Evolutionary conservation across 2,113 vertebrate genomes (phyloP), one percentile per base, ranked within the genome.

Genomic region (Micronycteris hirsuta): DNA sequence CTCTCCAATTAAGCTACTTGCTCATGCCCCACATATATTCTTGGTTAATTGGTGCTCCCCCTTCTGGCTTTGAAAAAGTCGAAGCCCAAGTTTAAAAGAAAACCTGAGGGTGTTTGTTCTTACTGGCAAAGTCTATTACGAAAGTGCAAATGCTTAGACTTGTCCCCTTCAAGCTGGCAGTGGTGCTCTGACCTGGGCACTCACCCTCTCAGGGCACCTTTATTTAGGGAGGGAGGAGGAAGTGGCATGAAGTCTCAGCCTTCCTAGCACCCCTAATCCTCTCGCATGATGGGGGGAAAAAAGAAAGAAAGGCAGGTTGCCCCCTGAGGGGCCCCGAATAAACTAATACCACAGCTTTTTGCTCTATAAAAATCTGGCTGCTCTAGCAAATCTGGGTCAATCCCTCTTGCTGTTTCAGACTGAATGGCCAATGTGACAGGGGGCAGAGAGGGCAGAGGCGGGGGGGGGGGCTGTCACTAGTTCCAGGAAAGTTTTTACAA

Each of bases 61-160:
- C 76, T 96, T 71, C 86, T 93, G 96, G 86, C 76, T 96, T 76
- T 61, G 78, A 91, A 65, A 74, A 91, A 76, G 76, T 24, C 36
- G 24, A 88, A 91, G 54, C 61, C 16, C 67, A 89, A 77, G 28
- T 86, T 89, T 67, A 71, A 78, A 20, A 54, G 77, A 80, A 91
- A 93, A 88, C 15, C 13, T n/a, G 54, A 49, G 13, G 58, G 41
- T 45, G 33, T 63, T 38, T 82, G 58, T n/a, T 82, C 58, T 77
- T 47, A 31, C 7, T 24, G 58, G 49, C 54, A 54, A 76, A 84
- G 33, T 58, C 83, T 54, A 58, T 5, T 12, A 26, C 5, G 28
- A 77, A 74, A 94, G 68, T 20, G n/a, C 13, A 41, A 16, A 68
- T 3, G 38, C 52, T 91, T 5, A 61, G 76, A 36, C 19, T 10